Percentiles rank a stretch among this genome's conserved stretches.
These are phyloP conservation scores for Aspiorhynchus laticeps DNA, from an alignment of 2,113 vertebrate genomes.

Conservation along the genomic window DNA sequence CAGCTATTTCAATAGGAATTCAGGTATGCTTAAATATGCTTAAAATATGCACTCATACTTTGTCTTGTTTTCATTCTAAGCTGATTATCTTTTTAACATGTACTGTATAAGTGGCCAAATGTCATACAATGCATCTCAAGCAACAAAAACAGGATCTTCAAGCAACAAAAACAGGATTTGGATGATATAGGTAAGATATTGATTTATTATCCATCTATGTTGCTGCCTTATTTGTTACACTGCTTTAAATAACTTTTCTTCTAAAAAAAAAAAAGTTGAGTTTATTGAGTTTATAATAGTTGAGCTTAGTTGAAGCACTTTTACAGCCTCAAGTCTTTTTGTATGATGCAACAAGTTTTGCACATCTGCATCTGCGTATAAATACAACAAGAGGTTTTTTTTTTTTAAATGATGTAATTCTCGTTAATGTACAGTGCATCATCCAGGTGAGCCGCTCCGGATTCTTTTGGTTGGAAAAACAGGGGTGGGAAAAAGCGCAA, in stretches of 20 bases:
- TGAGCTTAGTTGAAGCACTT: too few species aligned
- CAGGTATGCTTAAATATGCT: neutral
- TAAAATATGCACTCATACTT: neutral
- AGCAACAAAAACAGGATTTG: slow-evolving; percentile 13
- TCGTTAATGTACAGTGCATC: neutral
- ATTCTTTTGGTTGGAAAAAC: slow-evolving; percentile 47
- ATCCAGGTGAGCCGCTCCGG: neutral
- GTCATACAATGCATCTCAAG: neutral
- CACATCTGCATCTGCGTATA: too few species aligned
- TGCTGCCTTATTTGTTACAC: too few species aligned
- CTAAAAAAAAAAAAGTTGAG: too few species aligned
- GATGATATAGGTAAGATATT: neutral
- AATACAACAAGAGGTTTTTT: too few species aligned
- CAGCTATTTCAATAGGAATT: neutral
- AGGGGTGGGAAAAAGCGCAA: slow-evolving; percentile 26
- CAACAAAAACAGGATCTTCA: neutral
- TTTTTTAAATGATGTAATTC: neutral
- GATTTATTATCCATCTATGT: neutral
- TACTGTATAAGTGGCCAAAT: neutral
- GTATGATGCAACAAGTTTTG: too few species aligned
- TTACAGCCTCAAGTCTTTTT: too few species aligned
- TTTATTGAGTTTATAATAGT: too few species aligned
- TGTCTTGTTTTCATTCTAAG: neutral
- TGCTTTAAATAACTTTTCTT: too few species aligned
- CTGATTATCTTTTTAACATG: neutral